Base-by-base conservation (phyloP, 2,888 invertebrate species). In the Embidobia sp. region DNA sequence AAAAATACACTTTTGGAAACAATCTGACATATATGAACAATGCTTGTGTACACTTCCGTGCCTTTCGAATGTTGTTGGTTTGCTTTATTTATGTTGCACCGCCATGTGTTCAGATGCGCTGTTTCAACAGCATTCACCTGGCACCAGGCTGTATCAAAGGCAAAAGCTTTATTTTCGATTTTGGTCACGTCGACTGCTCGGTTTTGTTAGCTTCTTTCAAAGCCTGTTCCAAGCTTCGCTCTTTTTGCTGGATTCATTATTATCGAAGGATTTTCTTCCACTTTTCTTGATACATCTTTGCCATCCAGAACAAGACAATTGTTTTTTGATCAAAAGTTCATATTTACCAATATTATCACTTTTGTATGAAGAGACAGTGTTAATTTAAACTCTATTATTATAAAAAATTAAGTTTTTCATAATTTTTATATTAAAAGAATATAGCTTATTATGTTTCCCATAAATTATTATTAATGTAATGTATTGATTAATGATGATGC, bases 141-240 rank as follows among this genome's bases (percentile, higher is more conserved):
- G 37, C 27, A 22, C 10, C 26, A 16, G 26, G 15, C 57, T n/a
- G 26, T 64, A 63, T 63, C 57, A 57, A 61, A 49, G 37, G 46
- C 46, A 40, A 51, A 33, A 59, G 40, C 66, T 72, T 72, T 63
- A 72, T 78, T 67, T 75, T 57, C 75, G 75, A 78, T 78, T 78
- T 75, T 48, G 70, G 75, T 75, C 78, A 75, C 78, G 78, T 78
- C 67, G 55, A 57, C 33, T 13, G 57, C 57, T 64, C 26, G 63
- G 40, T 73, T 64, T 73, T 66, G 49, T 67, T 63, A 33, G 61
- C 59, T 61, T 48, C 46, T 67, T 67, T 53, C 55, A 67, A 19
- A 61, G 61, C 61, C 55, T 53, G 57, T 51, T 33, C 16, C 26
- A 48, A 61, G 13, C 55, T 55, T 16, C 33, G 40, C 19, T 26